Conservation (phyloP, 2,888 invertebrate species). For the Aleiodes leptofemur region DNA sequence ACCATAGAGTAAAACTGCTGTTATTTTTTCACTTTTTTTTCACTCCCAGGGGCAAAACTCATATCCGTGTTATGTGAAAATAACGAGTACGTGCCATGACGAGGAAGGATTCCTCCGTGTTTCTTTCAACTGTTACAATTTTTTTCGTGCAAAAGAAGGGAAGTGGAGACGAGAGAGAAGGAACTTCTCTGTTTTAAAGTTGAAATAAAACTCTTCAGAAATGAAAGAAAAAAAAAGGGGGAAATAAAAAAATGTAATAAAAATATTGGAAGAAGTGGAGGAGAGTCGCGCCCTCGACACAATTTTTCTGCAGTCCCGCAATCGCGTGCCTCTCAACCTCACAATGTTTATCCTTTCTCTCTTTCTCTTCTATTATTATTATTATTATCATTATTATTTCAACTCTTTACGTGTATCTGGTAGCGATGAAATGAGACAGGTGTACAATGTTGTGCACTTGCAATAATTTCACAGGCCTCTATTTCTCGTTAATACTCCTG, state of each 20-base stretch:
- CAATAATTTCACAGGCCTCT: not conserved
- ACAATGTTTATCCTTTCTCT: conserved; percentile 32
- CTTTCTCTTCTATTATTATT: conserved; percentile 4
- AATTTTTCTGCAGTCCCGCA: conserved; percentile 45
- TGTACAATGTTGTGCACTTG: too few relatives aligned
- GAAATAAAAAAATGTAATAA: not conserved
- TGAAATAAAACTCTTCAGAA: conserved; percentile 22
- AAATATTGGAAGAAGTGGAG: conserved; percentile 22
- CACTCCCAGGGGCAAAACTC: conserved; percentile 10
- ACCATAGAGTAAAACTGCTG: conserved; percentile 4
- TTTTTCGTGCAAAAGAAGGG: conserved; percentile 11
- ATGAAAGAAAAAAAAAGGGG: conserved; percentile 1
- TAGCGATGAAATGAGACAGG: conserved; percentile 16
- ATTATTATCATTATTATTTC: not conserved
- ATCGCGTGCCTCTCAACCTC: conserved; percentile 45
- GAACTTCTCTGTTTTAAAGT: not conserved
- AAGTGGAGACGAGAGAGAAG: not conserved
- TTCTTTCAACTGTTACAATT: not conserved
- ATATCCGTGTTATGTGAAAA: conserved; percentile 31
- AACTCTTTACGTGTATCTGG: conserved; percentile 29
- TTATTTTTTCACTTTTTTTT: not conserved
- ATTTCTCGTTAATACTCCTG: conserved; percentile 1
- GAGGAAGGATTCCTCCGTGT: conserved; percentile 8
- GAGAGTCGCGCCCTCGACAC: conserved; percentile 45
- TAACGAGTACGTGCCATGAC: conserved; percentile 22